Base-by-base conservation (phyloP, 2,797 vertebrate genomes). In the Gephyroberyx darwinii region DNA sequence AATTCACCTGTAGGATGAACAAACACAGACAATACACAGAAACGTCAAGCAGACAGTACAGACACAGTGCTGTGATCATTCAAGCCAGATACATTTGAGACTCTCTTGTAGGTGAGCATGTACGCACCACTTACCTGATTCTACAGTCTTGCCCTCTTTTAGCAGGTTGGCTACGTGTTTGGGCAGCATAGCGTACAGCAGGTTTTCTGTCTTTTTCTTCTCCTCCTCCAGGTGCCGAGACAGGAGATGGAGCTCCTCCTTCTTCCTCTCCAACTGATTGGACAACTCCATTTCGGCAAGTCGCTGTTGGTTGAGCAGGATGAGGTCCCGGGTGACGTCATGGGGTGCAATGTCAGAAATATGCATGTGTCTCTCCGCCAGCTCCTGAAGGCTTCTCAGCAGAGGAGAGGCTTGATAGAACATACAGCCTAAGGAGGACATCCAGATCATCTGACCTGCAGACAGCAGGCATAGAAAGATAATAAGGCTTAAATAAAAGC, bases 391-490 rank as follows among this genome's bases (percentile, higher is more conserved):
- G 0, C 91, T 86, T 71, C 94, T 92, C 1, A 95, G 86, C 66
- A 95, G 59, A 51, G 94, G 94, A 0, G 94, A 95, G 56, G 94
- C 95, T 50, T 94, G 91, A 37, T 94, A 95, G 8, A 95, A 88
- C 94, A 95, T 94, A 75, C 90, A 93, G 75, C 83, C 84, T 55
- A 93, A 65, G 45, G 88, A 52, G 69, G 93, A 88, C 94, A 95
- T 95, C 94, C 94, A 95, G 82, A 95, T 81, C 94, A 95, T 95
- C 90, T 95, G 94, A 39, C 94, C 94, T 95, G 85, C 10, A 33
- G 60, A 43, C n/a, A 55, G 17, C 30, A 14, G 12, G 14, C 2
- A 14, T 5, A 43, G 41, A 43, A 12, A 43, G 41, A 43, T 43
- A 14, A 14, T 43, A 43, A 43, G 12, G 41, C 41, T 43, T 43